These are phyloP conservation scores for Disparrhopalites patrizii DNA, from an alignment of 2,888 invertebrate genomes.

Conservation along the genomic window DNA sequence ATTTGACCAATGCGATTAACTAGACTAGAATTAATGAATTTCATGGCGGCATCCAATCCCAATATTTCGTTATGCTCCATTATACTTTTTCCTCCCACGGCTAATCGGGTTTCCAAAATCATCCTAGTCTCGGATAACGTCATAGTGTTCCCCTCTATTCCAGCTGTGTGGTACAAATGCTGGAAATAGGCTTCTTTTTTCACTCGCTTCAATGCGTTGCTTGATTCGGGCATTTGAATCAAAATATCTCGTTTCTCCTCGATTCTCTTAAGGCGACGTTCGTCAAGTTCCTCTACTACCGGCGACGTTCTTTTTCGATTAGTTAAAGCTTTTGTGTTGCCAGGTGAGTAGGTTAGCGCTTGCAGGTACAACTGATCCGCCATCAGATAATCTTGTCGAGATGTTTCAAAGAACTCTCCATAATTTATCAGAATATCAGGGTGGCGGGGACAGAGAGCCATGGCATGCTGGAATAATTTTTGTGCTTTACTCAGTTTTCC, in stretches of 20 bases:
- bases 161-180: conserved; percentile 95
- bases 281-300: conserved; percentile 78
- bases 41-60: conserved; percentile 89
- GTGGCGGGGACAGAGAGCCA: conserved; percentile 84
- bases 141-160: conserved; percentile 97
- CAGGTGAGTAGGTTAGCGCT: conserved; percentile 77
- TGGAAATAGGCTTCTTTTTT: conserved; percentile 91
- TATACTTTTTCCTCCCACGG: conserved; percentile 81
- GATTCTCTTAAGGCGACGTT: conserved; percentile 69
- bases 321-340: conserved; percentile 70
- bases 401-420: conserved; percentile 87
- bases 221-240: conserved; percentile 72
- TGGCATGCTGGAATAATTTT: conserved; percentile 83
- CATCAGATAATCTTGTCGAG: conserved; percentile 71
- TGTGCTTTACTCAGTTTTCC: conserved; percentile 82
- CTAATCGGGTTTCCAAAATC: conserved; percentile 79
- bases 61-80: conserved; percentile 96
- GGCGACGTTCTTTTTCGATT: conserved; percentile 81
- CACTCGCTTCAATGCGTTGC: conserved; percentile 74
- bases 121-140: conserved; percentile 85
- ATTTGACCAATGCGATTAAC: conserved; percentile 67
- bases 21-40: conserved; percentile 75
- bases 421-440: conserved; percentile 88
- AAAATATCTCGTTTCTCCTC: conserved; percentile 80
- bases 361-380: conserved; percentile 85